Evolutionary conservation across 2,888 invertebrate species (phyloP).

Genomic region (Ophion ventricosus): DNA sequence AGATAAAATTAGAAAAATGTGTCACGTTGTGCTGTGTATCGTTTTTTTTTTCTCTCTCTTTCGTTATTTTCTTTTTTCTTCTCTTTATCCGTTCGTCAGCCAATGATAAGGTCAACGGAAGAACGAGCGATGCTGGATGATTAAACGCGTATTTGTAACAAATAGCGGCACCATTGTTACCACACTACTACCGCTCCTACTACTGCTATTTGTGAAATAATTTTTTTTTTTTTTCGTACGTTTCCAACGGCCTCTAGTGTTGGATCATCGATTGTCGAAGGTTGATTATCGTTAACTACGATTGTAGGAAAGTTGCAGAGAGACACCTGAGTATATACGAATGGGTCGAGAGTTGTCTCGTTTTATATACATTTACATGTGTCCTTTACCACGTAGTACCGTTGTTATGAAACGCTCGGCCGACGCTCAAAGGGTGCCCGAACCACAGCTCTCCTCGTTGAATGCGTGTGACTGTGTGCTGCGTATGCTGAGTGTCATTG

Average conservation of each 20-base stretch:
- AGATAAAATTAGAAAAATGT: conserved; percentile 76
- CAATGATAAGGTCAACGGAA: conserved; percentile 72
- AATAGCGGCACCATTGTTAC: conserved; percentile 59
- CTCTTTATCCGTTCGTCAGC: conserved; percentile 69
- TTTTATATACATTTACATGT: conserved; percentile 3
- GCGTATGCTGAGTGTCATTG: background rate
- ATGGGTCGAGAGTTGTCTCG: conserved; percentile 49
- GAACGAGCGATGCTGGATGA: conserved; percentile 76
- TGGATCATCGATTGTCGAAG: conserved; percentile 37
- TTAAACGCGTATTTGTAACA: conserved; percentile 45
- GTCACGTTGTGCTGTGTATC: conserved; percentile 77
- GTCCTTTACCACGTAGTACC: background rate
- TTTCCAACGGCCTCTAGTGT: conserved; percentile 22
- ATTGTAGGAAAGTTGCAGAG: conserved; percentile 43
- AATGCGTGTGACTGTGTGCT: background rate
- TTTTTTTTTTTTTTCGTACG: conserved; percentile 12
- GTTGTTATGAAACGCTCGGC: background rate
- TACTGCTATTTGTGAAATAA: background rate
- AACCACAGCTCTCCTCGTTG: conserved; percentile 14
- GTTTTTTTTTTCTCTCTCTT: conserved; percentile 27
- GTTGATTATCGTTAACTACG: conserved; percentile 31
- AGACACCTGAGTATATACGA: conserved; percentile 51
- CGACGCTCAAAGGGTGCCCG: background rate
- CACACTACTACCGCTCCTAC: conserved; percentile 6
- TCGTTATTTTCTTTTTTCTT: conserved; percentile 51